A percentile compares a stretch with the other conserved stretches of the same genome.
Evolutionary conservation across 2,113 vertebrate genomes (phyloP).

Genomic region (Centropus unirufus): DNA sequence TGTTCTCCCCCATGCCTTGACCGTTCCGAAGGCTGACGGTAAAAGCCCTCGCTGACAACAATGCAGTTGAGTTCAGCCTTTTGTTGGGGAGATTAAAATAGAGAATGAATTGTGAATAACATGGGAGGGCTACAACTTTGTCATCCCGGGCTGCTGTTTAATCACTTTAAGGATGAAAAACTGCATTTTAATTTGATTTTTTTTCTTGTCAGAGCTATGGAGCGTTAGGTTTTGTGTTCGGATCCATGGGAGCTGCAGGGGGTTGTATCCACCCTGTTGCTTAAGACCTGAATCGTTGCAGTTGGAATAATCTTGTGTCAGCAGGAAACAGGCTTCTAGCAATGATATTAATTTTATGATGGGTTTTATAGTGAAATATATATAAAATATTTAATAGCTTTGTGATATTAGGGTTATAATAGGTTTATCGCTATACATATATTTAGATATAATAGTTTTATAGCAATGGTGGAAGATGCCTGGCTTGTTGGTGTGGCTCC

Average conservation of each 20-base stretch:
- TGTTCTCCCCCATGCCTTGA: constrained; percentile 33
- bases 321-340: background rate
- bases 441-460: background rate
- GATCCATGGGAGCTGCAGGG: background rate
- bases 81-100: constrained; percentile 56
- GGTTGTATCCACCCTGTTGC: background rate
- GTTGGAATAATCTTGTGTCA: background rate
- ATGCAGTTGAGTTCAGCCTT: constrained; percentile 3
- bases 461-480: background rate
- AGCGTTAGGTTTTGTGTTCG: background rate
- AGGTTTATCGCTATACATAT: background rate
- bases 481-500: background rate
- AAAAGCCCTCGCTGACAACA: constrained; percentile 32
- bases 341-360: background rate
- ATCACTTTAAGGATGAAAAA: constrained; percentile 3
- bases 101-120: constrained; percentile 40
- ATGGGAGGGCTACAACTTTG: background rate
- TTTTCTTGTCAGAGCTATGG: background rate
- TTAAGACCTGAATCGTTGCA: background rate
- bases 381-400: background rate
- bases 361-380: background rate
- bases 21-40: background rate
- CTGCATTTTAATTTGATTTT: background rate
- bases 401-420: background rate
- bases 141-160: background rate